Percentiles rank a stretch among this genome's conserved stretches.
phyloP scores from a whole-genome alignment of 1,140 invertebrate species.

The Saccostrea echinata region DNA sequence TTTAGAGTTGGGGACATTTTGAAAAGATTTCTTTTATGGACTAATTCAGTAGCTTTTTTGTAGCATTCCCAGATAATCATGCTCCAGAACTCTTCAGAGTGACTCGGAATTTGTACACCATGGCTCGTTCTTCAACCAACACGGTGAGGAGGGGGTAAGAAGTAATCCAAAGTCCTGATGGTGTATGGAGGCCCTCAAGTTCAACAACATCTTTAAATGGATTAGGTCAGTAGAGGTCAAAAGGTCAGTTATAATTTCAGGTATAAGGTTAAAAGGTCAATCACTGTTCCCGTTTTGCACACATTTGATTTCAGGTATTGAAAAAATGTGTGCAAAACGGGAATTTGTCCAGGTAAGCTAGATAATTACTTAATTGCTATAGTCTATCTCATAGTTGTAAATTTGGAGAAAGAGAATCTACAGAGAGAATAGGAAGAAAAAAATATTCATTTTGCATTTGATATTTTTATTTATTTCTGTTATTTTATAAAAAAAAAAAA shows the following conservation, averaged over 20 bases:
- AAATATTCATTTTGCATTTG: too few relatives aligned
- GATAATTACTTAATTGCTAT: too few relatives aligned
- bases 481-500: too few relatives aligned
- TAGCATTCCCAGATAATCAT: slow-evolving; percentile 68
- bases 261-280: neutral
- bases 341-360: too few relatives aligned
- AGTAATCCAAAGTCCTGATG: slow-evolving; percentile 96
- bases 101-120: slow-evolving; percentile 85
- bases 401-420: too few relatives aligned
- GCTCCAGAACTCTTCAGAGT: slow-evolving; percentile 88
- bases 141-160: slow-evolving; percentile 87
- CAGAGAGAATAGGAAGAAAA: too few relatives aligned
- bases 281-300: too few relatives aligned
- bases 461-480: too few relatives aligned
- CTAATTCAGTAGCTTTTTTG: slow-evolving; percentile 32
- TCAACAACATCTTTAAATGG: slow-evolving; percentile 97
- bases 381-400: too few relatives aligned
- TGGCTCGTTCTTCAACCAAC: slow-evolving; percentile 95
- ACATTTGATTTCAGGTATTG: too few relatives aligned
- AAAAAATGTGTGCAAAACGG: too few relatives aligned
- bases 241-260: neutral
- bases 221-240: slow-evolving; percentile 72
- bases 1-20: too few relatives aligned
- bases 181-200: slow-evolving; percentile 99
- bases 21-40: neutral